Conservation (phyloP, 2,797 vertebrate species). For the Arnoldichthys spilopterus region DNA sequence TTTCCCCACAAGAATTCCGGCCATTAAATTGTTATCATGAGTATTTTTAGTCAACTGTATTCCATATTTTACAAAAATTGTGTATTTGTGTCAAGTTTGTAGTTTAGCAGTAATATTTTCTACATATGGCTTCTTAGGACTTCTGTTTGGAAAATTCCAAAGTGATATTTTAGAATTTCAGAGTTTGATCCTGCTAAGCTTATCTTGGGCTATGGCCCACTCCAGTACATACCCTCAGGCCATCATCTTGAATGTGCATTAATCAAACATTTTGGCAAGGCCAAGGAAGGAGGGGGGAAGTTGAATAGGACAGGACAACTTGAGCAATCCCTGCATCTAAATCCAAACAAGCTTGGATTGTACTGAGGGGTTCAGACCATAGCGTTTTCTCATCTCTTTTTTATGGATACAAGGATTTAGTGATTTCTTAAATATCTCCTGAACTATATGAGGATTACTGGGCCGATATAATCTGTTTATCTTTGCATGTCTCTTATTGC, state of each 20-base stretch:
- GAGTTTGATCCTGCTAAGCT: not conserved
- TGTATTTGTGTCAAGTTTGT: not conserved
- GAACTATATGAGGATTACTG: too few relatives aligned
- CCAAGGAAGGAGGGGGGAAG: not conserved
- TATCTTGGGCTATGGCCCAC: not conserved
- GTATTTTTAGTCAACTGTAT: not conserved
- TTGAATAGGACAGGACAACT: not conserved
- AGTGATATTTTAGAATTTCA: not conserved
- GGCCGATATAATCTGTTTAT: too few relatives aligned
- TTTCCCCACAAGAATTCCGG: not conserved
- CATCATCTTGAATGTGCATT: not conserved
- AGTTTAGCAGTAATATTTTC: not conserved
- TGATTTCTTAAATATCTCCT: too few relatives aligned
- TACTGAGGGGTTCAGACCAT: too few relatives aligned
- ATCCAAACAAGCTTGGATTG: not conserved
- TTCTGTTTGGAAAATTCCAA: too few relatives aligned
- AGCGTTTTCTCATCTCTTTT: too few relatives aligned
- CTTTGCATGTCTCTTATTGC: too few relatives aligned
- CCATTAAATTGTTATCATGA: not conserved
- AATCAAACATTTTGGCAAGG: not conserved
- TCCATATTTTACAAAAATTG: not conserved
- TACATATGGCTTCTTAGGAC: too few relatives aligned
- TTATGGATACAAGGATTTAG: too few relatives aligned
- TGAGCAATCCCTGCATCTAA: not conserved
- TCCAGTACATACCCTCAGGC: not conserved